These are phyloP conservation scores for Acropternis orthonyx DNA, from an alignment of 2,797 vertebrate species.

Conservation along the genomic window DNA sequence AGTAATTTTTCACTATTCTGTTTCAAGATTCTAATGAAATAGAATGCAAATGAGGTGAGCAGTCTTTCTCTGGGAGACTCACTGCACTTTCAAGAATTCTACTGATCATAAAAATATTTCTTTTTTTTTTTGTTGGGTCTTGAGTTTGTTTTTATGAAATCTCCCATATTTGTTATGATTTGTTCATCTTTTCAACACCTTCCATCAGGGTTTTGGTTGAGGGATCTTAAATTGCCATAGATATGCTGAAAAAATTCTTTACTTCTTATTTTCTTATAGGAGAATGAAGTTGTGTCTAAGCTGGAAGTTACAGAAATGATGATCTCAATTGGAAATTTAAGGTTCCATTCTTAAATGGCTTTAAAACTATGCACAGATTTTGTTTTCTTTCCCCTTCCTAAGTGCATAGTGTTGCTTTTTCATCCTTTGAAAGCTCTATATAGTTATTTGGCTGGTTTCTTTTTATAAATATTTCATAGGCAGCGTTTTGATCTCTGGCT, in stretches of 20 bases:
- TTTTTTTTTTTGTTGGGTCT: conserved; percentile 3
- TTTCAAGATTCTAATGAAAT: conserved; percentile 26
- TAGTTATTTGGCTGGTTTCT: not conserved
- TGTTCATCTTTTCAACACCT: not conserved
- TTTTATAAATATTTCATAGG: conserved; percentile 38
- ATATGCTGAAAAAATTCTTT: not conserved
- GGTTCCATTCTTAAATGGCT: not conserved
- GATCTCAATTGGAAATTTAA: not conserved
- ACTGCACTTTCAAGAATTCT: conserved; percentile 4
- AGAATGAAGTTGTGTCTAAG: not conserved
- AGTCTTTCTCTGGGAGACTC: conserved; percentile 32
- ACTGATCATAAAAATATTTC: not conserved
- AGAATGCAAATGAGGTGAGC: not conserved
- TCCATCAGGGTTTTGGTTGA: not conserved
- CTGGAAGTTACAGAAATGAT: not conserved
- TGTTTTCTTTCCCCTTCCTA: not conserved
- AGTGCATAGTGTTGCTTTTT: not conserved
- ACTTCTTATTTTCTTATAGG: not conserved
- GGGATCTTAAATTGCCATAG: not conserved
- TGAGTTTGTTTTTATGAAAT: not conserved
- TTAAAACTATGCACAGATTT: not conserved
- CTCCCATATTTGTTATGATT: not conserved
- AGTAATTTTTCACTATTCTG: conserved; percentile 22
- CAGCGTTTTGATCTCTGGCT: conserved; percentile 35
- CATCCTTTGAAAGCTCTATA: not conserved